These are phyloP conservation scores for Cheilosia pagana DNA, from an alignment of 2,888 invertebrate species.

Conservation along the genomic window DNA sequence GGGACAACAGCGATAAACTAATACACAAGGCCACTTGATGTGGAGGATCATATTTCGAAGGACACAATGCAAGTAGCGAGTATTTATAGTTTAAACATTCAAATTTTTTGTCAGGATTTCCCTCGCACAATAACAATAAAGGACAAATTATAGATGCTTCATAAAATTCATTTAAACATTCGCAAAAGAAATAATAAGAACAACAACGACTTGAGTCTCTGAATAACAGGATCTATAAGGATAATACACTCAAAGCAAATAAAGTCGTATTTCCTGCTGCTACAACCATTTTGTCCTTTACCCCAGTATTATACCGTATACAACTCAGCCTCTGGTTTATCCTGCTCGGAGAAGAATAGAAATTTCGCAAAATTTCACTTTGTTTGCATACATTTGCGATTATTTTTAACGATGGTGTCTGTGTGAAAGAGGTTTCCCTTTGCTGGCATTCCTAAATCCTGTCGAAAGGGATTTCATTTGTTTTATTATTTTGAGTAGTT, in stretches of 20 bases:
- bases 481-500: slow-evolving; percentile 72
- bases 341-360: slow-evolving; percentile 38
- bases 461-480: slow-evolving; percentile 65
- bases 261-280: slow-evolving; percentile 44
- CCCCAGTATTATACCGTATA: neutral
- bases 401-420: slow-evolving; percentile 57
- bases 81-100: neutral
- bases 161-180: slow-evolving; percentile 45
- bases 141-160: slow-evolving; percentile 51
- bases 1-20: slow-evolving; percentile 24
- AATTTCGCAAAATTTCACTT: slow-evolving; percentile 55
- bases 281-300: slow-evolving; percentile 8
- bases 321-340: slow-evolving; percentile 16
- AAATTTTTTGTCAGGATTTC: slow-evolving; percentile 33
- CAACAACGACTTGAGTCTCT: slow-evolving; percentile 1
- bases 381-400: slow-evolving; percentile 66
- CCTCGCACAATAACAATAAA: slow-evolving; percentile 19
- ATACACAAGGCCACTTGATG: neutral
- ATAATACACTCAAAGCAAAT: slow-evolving; percentile 60
- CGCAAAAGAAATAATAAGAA: slow-evolving; percentile 11
- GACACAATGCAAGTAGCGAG: no score
- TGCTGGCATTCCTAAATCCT: slow-evolving; percentile 49
- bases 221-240: slow-evolving; percentile 33
- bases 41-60: neutral
- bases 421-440: slow-evolving; percentile 37